Percentiles rank a stretch among this genome's conserved stretches.
Evolutionary conservation across 2,888 invertebrate genomes (phyloP).

Genomic region (Acleris literana): DNA sequence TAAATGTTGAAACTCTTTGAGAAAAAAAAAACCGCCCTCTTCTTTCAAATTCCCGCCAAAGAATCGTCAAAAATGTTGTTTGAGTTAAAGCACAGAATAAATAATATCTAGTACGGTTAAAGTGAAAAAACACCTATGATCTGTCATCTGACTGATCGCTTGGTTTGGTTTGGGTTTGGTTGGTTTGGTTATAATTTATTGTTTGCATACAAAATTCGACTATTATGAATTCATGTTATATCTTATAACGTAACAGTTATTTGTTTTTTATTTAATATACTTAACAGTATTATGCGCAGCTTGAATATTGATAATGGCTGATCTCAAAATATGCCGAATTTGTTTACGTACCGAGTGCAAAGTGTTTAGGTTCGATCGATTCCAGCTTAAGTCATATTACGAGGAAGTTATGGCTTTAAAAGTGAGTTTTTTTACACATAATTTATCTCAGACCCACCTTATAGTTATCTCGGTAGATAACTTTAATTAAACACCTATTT

Average conservation of each 20-base stretch:
- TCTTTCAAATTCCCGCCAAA: no score
- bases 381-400: slow-evolving; percentile 61
- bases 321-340: slow-evolving; percentile 64
- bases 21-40: no score
- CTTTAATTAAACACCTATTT: background rate
- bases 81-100: no score
- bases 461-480: background rate
- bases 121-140: no score
- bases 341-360: slow-evolving; percentile 61
- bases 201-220: background rate
- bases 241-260: background rate
- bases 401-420: slow-evolving; percentile 64
- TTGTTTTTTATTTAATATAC: background rate
- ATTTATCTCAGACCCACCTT: background rate
- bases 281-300: background rate
- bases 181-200: background rate
- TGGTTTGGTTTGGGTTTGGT: background rate
- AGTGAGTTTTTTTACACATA: slow-evolving; percentile 49
- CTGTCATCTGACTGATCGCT: background rate
- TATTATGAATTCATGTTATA: background rate
- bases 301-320: slow-evolving; percentile 47
- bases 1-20: no score
- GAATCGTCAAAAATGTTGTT: no score
- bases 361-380: slow-evolving; percentile 57
- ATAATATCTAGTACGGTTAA: no score